phyloP scores from a whole-genome alignment of 2,113 vertebrate species.

The Mohoua ochrocephala region DNA sequence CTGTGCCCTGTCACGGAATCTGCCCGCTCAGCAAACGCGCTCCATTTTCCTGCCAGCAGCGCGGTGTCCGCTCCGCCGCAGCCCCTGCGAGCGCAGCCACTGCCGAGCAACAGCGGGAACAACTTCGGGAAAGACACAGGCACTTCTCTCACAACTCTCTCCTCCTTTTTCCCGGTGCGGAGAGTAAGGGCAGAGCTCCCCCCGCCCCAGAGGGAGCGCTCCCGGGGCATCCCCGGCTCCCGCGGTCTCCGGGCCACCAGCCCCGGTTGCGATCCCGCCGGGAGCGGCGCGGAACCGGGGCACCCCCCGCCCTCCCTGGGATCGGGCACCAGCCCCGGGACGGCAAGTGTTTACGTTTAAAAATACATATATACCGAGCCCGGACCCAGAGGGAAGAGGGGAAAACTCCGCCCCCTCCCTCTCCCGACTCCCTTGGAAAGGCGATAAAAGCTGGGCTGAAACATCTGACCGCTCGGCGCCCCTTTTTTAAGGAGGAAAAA shows the following conservation, averaged over 20 bases:
- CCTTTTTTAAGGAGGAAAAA: background rate
- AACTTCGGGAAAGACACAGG: background rate
- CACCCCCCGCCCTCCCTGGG: background rate
- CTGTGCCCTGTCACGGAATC: conserved; percentile 46
- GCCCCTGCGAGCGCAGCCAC: conserved; percentile 18
- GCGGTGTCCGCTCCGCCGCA: conserved; percentile 24
- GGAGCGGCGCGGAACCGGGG: background rate
- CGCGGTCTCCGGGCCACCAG: background rate
- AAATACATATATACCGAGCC: background rate
- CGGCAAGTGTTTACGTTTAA: conserved; percentile 23
- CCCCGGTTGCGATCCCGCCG: background rate
- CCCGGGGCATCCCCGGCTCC: background rate
- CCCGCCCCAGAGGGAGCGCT: background rate
- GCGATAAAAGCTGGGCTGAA: background rate
- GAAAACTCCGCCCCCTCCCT: conserved; percentile 25
- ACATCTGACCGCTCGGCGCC: background rate
- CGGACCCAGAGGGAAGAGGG: background rate
- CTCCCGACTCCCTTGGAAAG: background rate
- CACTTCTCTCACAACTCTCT: background rate
- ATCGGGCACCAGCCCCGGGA: background rate
- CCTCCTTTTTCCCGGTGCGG: fast-evolving
- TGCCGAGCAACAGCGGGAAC: background rate
- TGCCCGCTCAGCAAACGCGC: conserved; percentile 62
- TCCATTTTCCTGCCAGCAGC: conserved; percentile 35
- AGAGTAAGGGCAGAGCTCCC: background rate